Evolutionary conservation across 2,113 vertebrate genomes (phyloP).

Genomic region (Bubalus kerabau): DNA sequence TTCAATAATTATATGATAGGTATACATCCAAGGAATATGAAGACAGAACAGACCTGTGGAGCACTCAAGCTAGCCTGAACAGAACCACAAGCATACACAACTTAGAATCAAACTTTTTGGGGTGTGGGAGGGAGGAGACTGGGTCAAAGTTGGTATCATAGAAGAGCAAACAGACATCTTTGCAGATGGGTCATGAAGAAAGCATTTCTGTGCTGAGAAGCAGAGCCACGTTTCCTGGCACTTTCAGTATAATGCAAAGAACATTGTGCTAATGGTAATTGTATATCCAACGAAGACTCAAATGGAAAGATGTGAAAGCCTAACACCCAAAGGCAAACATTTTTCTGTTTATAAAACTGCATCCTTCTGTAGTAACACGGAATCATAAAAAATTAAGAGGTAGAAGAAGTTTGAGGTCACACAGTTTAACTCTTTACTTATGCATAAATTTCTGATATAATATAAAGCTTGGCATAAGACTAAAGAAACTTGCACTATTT

Average conservation of each 20-base stretch:
- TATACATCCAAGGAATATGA: neutral
- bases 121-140: neutral
- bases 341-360: constrained; percentile 50
- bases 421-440: neutral
- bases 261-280: neutral
- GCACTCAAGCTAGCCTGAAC: rapidly evolving
- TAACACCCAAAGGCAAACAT: constrained; percentile 4
- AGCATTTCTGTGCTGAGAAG: neutral
- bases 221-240: neutral
- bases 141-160: neutral
- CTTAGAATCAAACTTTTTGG: neutral
- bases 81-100: neutral
- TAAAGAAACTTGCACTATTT: neutral
- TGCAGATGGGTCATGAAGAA: neutral
- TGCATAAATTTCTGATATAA: neutral
- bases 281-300: constrained; percentile 23
- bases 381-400: constrained; percentile 19
- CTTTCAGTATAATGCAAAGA: neutral
- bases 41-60: neutral
- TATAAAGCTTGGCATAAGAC: neutral
- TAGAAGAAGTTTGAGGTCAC: neutral
- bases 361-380: neutral
- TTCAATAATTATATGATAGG: neutral
- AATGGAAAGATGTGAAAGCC: neutral
- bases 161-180: neutral